Base-by-base conservation (phyloP, 2,113 vertebrate species). In the Boulengeromyrus knoepffleri region DNA sequence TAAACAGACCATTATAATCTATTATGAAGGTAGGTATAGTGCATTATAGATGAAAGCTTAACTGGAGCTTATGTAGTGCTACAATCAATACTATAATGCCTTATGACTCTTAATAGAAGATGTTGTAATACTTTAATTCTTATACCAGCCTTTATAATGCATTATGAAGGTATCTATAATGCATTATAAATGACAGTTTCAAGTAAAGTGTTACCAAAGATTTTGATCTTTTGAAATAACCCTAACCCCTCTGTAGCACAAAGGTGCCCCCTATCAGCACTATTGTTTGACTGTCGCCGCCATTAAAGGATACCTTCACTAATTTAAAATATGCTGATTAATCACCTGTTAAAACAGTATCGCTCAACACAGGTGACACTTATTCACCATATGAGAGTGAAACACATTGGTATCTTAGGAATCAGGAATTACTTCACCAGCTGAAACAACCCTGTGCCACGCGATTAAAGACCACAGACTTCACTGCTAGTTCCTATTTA, bases 401-500 rank as follows among this genome's bases (percentile, higher is more conserved):
- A n/a, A 62, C 21, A n/a, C 21, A n/a, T n/a, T 62, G 24, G 56
- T n/a, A n/a, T 24, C 15, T 62, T 9, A 62, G 24, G 24, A 62
- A 62, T 74, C 27, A 74, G 66, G 66, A 74, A 74, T 36, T 74
- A n/a, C 27, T 36, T 74, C 27, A 15, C 66, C 83, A 50, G 46
- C 45, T 50, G 12, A 86, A 47, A 46, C 84, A 31, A 24, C 3
- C 45, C 47, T n/a, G 31, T 80, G 3, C 36, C 36, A 80, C 5
- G 15, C 36, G 1, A 42, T 80, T 39, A 80, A 42, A 80, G 74
- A 36, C 1, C 15, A 74, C 12, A 7, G 36, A n/a, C 27, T 13
- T 85, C 46, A 85, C n/a, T 85, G 39, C 83, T 85, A 12, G 13
- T 83, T 89, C 27, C 50, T n/a, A 47, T 66, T 92, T 50, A 27